Base-by-base conservation (phyloP, 2,797 vertebrate genomes). In the Pseudochirops cupreus region DNA sequence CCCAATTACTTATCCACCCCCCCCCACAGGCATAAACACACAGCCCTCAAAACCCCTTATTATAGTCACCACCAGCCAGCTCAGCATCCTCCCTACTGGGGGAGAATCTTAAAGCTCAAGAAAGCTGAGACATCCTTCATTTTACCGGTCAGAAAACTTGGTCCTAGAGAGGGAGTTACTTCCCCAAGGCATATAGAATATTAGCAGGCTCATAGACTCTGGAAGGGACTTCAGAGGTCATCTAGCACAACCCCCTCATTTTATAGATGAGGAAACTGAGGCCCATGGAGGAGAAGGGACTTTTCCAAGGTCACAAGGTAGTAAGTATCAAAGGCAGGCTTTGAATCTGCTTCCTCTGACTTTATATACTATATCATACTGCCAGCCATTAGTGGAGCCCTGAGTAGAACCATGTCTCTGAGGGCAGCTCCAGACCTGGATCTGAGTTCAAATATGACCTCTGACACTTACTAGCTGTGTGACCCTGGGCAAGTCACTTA, bases 51-150 rank as follows among this genome's bases (percentile, higher is more conserved):
- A 87, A 87, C 74, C 74, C 74, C 39, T 87, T 87, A 87, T 87
- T 87, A 87, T 50, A 87, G 74, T 87, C 74, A 87, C 74, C 74
- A 87, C 74, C 74, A 87, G 74, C 74, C 74, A 87, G 21, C 74
- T 87, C 74, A 87, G 74, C 74, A 87, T 26, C 39, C 74, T 46
- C 39, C 39, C 74, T 50, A 39, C 74, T 46, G 21, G 39, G 39
- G n/a, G 74, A 50, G 74, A 87, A 50, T 11, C 10, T 46, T 46
- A 39, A 10, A 87, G 39, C 10, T 87, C 74, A 11, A 46, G 74
- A 50, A 87, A 87, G 74, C 39, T 24, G 18, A 74, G 67, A 39
- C 67, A 74, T 39, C 67, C 39, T 87, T 87, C 39, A 46, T 26
- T 10, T 82, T 50, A 87, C 74, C 11, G 3, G 46, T 26, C 39